A percentile compares a stretch with the other conserved stretches of the same genome.
These are phyloP conservation scores for Chrysolina americana DNA, from an alignment of 2,888 invertebrate genomes.

Conservation along the genomic window DNA sequence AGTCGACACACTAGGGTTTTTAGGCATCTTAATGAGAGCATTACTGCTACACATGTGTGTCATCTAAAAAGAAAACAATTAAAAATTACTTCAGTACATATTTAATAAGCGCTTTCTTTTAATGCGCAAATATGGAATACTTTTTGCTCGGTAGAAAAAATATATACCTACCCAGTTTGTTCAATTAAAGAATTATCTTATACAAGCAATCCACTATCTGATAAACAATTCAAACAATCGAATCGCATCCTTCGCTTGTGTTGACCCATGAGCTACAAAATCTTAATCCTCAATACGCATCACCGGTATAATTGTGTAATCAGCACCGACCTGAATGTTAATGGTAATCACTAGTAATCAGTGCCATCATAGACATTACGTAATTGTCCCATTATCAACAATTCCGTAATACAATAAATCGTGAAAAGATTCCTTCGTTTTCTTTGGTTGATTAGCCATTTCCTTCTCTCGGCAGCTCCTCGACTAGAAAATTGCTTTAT, in stretches of 20 bases:
- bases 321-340: too few relatives aligned
- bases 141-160: too few relatives aligned
- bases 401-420: background rate
- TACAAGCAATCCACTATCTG: too few relatives aligned
- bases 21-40: too few relatives aligned
- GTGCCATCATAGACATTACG: background rate
- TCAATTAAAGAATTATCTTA: too few relatives aligned
- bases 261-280: background rate
- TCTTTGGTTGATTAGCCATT: background rate
- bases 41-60: too few relatives aligned
- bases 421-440: conserved; percentile 3
- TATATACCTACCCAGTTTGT: too few relatives aligned
- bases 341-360: background rate
- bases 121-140: too few relatives aligned
- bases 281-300: background rate
- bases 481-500: conserved; percentile 7
- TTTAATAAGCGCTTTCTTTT: too few relatives aligned
- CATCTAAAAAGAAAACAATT: too few relatives aligned
- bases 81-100: too few relatives aligned
- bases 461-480: background rate
- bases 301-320: background rate
- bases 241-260: background rate
- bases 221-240: background rate
- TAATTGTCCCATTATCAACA: background rate
- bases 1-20: too few relatives aligned